Conservation (phyloP, 2,797 vertebrate species). For the Poeciliopsis paucimaculata region DNA sequence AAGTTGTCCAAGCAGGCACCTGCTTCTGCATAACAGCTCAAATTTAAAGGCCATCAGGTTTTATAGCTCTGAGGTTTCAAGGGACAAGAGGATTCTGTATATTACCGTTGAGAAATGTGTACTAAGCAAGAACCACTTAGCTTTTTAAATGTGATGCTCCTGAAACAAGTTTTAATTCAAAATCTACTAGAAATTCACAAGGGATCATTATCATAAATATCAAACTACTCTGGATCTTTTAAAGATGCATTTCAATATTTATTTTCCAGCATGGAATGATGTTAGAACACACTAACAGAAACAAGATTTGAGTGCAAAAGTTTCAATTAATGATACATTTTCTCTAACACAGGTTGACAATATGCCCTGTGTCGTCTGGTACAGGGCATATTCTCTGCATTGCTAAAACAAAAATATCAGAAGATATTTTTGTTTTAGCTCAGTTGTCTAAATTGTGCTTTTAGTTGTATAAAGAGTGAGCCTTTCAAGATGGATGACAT, state of each 20-base stretch:
- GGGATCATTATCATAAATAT: not conserved
- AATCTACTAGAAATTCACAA: not conserved
- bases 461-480: not conserved
- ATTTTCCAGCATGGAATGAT: not conserved
- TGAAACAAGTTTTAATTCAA: not conserved
- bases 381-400: too few relatives aligned
- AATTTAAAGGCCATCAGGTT: constrained; percentile 25
- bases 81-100: constrained; percentile 9
- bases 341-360: not conserved
- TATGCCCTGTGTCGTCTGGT: not conserved
- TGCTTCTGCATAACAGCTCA: constrained; percentile 16
- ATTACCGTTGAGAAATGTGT: not conserved
- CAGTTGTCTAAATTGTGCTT: not conserved
- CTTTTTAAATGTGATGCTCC: not conserved
- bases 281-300: not conserved
- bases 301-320: not conserved
- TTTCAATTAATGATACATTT: not conserved
- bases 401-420: not conserved
- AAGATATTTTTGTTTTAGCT: too few relatives aligned
- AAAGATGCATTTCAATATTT: not conserved
- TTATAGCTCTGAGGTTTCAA: constrained; percentile 11
- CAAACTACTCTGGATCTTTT: not conserved
- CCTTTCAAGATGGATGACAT: not conserved
- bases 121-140: not conserved
- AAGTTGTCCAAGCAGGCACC: constrained; percentile 27